Evolutionary conservation across 1,140 invertebrate species (phyloP).

Genomic region (Brachionus sp.): DNA sequence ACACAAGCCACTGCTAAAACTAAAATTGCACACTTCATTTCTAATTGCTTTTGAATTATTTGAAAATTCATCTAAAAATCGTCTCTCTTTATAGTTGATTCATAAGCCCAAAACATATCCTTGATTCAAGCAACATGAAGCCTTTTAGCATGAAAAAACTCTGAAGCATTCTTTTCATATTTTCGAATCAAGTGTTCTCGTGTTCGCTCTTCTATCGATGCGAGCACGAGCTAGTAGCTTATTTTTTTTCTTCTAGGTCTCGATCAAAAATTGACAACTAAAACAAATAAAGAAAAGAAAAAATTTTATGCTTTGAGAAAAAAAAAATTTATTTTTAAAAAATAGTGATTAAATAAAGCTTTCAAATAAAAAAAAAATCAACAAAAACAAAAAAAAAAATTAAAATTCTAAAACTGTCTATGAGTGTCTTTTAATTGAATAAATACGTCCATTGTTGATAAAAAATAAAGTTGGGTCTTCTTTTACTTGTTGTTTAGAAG

Average conservation of each 20-base stretch:
- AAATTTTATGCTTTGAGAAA: neutral
- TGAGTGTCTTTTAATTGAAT: slow-evolving; percentile 4
- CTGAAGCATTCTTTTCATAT: neutral
- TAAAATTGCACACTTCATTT: neutral
- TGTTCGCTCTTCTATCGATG: neutral
- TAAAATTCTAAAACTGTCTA: neutral
- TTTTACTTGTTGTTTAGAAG: neutral
- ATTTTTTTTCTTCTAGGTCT: neutral
- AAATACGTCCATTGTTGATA: neutral
- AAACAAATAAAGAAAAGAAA: no score
- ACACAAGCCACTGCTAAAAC: neutral
- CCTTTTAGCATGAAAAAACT: neutral
- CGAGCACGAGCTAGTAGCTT: neutral
- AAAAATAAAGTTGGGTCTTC: slow-evolving; percentile 2
- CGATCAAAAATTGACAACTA: neutral
- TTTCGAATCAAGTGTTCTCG: neutral
- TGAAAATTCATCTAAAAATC: neutral
- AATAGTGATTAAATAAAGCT: slow-evolving; percentile 13
- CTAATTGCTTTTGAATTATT: neutral
- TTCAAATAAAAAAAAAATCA: neutral
- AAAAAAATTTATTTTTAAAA: neutral
- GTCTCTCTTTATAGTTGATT: neutral
- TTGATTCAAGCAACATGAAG: neutral
- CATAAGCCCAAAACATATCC: neutral
- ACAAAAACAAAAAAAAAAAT: neutral